Base-by-base conservation (phyloP, 2,113 vertebrate species). In the Oriolus oriolus region DNA sequence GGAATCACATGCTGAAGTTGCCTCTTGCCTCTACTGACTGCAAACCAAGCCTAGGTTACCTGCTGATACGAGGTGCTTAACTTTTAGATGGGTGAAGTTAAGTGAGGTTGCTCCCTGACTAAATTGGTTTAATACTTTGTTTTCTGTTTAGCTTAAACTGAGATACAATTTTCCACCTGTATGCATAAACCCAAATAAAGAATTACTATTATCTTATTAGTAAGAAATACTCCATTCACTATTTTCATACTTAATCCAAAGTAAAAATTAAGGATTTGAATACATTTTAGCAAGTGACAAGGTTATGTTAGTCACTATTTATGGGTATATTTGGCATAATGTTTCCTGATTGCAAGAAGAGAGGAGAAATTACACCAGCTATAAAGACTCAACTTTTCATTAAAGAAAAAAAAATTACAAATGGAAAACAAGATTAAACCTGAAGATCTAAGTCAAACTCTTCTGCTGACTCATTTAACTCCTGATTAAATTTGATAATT, bases 401-500 rank as follows among this genome's bases (percentile, higher is more conserved):
- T 53, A 39, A 31, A 35, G 12, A 16, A 75, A 78, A 78, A 59
- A 28, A 19, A 7, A 1, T 16, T 81, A 44, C 11, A 56, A 68
- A 56, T 78, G 4, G 44, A 87, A 95, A 91, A 21, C 9, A 87
- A 53, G 30, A 73, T 69, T 79, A 82, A 95, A 87, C 16, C 71
- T 3, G 2, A 77, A 94, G 22, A 78, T 53, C 61, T 79, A 75
- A 89, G n/a, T 79, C 16, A 87, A 91, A 26, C 9, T 87, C 54
- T 87, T 71, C 56, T 89, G 35, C 74, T 89, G 52, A 35, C 77
- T 91, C 61, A 69, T 85, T 84, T 77, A 74, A 78, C 15, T 95
- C 13, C 37, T 90, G 79, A 81, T 95, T 93, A 90, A 74, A 84
- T 86, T 80, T 87, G 33, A 23, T 70, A 66, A 77, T 92, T 93